Conservation (phyloP, 2,888 invertebrate genomes). For the Drosophila macrospina region DNA sequence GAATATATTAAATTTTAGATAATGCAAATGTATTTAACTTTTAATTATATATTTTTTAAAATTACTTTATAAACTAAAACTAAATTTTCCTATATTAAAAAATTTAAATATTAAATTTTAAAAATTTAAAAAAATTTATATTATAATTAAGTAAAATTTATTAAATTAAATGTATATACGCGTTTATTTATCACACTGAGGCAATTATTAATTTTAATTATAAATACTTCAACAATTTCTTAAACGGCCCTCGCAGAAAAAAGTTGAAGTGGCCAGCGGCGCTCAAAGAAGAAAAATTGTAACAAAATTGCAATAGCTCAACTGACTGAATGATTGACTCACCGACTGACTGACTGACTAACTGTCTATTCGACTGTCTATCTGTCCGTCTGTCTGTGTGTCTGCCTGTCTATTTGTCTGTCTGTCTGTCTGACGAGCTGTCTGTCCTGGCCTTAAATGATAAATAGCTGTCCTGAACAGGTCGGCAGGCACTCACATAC, state of each 20-base stretch:
- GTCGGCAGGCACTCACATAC: slow-evolving; percentile 69
- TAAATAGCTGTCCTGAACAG: slow-evolving; percentile 61
- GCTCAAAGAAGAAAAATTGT: slow-evolving; percentile 72
- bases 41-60: no score
- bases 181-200: no score
- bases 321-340: slow-evolving; percentile 57
- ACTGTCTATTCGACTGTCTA: slow-evolving; percentile 23
- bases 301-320: slow-evolving; percentile 80
- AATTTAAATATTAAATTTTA: no score
- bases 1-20: no score
- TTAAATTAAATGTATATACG: not conserved
- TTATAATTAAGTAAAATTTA: not conserved
- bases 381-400: slow-evolving; percentile 9
- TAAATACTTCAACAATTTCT: not conserved
- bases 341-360: slow-evolving; percentile 54
- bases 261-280: slow-evolving; percentile 70
- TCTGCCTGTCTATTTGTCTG: slow-evolving; percentile 26
- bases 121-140: no score
- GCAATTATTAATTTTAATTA: not conserved
- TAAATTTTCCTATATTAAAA: not conserved
- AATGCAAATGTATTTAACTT: no score
- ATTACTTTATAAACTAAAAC: no score
- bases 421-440: slow-evolving; percentile 38
- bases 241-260: slow-evolving; percentile 38
- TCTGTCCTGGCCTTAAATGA: slow-evolving; percentile 54